Conservation (phyloP, 2,797 vertebrate species). For the Heterohyrax brucei region DNA sequence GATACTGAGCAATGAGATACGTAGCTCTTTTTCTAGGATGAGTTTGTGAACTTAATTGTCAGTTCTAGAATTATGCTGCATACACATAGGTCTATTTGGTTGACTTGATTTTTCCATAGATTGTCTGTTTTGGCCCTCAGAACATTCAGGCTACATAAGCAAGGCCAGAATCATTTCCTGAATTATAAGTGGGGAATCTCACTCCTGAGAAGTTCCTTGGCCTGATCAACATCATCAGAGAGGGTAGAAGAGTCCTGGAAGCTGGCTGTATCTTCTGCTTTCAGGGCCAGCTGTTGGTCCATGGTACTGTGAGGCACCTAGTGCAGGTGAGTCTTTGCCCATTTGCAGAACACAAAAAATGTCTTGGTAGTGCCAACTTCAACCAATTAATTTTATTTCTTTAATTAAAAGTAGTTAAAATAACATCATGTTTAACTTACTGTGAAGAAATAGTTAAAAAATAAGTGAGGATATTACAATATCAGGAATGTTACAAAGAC, state of each 20-base stretch:
- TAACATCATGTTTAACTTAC: not conserved
- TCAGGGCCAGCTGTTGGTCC: not conserved
- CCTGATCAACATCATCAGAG: not conserved
- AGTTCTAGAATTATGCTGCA: too few species aligned
- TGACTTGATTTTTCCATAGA: not conserved
- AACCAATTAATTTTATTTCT: not conserved
- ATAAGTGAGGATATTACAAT: not conserved
- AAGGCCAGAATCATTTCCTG: not conserved
- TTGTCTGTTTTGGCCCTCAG: not conserved
- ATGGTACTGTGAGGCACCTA: rapidly evolving
- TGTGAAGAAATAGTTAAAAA: not conserved
- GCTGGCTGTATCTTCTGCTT: not conserved
- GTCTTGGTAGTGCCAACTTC: not conserved
- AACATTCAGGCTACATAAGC: not conserved
- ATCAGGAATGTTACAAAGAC: not conserved
- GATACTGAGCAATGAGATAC: too few species aligned
- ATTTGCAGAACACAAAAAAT: not conserved
- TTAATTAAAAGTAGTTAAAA: slow-evolving; percentile 15
- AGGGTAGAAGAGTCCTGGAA: not conserved
- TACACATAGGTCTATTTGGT: not conserved
- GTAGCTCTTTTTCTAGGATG: too few species aligned
- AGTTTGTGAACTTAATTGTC: too few species aligned
- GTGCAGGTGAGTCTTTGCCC: not conserved
- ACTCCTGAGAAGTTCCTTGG: not conserved
- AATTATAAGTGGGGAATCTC: not conserved